phyloP scores from a whole-genome alignment of 2,797 vertebrate genomes.

The Mormyrops boulengeri region DNA sequence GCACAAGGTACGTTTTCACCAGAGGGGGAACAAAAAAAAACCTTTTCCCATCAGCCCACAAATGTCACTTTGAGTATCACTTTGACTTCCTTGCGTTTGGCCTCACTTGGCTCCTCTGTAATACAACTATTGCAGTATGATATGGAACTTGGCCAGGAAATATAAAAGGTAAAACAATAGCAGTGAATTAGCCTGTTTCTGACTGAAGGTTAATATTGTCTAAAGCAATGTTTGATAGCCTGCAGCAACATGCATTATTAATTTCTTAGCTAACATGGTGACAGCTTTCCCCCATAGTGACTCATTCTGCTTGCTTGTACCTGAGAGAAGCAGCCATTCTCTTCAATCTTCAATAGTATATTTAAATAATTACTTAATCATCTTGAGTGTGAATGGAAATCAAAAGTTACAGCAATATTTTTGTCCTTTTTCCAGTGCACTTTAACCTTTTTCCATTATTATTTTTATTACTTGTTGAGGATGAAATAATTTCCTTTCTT shows the following conservation, averaged over 20 bases:
- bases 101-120: not conserved
- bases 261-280: not conserved
- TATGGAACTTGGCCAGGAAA: not conserved
- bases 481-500: not conserved
- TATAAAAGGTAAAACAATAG: not conserved
- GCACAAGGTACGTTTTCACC: not conserved
- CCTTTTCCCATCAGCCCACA: not conserved
- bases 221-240: not conserved
- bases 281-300: not conserved
- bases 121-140: not conserved
- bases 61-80: not conserved
- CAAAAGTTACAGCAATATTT: not conserved
- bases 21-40: not conserved
- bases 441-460: not conserved
- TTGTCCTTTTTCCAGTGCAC: not conserved
- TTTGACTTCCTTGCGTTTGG: not conserved
- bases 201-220: slow-evolving; percentile 4
- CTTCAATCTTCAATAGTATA: not conserved
- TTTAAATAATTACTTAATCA: not conserved
- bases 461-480: not conserved
- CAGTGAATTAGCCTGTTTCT: not conserved
- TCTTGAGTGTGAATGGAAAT: not conserved
- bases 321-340: not conserved
- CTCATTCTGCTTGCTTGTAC: not conserved
- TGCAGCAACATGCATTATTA: not conserved